Evolutionary conservation across 1,140 invertebrate genomes (phyloP).

Genomic region (Leptinotarsa undecemlineata): DNA sequence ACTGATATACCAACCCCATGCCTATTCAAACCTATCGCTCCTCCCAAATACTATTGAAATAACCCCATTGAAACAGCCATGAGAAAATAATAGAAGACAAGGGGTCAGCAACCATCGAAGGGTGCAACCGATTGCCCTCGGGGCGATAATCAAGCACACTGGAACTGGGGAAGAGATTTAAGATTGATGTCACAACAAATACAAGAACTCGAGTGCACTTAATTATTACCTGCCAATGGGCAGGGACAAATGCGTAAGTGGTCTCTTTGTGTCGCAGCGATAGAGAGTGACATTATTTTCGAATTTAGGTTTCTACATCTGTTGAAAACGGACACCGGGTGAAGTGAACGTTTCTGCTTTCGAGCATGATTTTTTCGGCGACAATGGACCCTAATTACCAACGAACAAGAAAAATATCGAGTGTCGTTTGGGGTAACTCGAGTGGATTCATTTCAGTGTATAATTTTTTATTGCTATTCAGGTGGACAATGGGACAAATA

Average conservation of each 20-base stretch:
- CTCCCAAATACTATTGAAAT: not conserved
- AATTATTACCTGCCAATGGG: slow-evolving; percentile 5
- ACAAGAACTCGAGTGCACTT: slow-evolving; percentile 21
- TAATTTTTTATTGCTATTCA: not conserved
- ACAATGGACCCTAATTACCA: slow-evolving; percentile 14
- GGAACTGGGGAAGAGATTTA: not conserved
- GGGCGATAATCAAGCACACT: slow-evolving; percentile 2
- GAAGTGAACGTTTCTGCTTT: slow-evolving; percentile 9
- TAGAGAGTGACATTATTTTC: slow-evolving; percentile 27
- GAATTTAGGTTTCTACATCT: slow-evolving; percentile 33
- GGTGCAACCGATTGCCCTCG: not conserved
- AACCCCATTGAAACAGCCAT: not conserved
- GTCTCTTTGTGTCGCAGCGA: slow-evolving; percentile 30
- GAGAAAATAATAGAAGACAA: slow-evolving; percentile 4
- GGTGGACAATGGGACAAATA: not conserved
- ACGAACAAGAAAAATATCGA: not conserved
- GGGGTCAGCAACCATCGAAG: not conserved
- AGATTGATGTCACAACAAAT: slow-evolving; percentile 38
- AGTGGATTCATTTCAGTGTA: not conserved
- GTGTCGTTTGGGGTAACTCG: not conserved
- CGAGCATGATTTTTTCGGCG: slow-evolving; percentile 1
- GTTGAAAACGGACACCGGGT: slow-evolving; percentile 36
- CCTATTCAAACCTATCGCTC: not conserved
- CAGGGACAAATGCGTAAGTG: slow-evolving; percentile 32
- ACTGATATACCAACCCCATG: not conserved